phyloP scores from a whole-genome alignment of 1,140 invertebrate genomes.

The Cherax quadricarinatus region DNA sequence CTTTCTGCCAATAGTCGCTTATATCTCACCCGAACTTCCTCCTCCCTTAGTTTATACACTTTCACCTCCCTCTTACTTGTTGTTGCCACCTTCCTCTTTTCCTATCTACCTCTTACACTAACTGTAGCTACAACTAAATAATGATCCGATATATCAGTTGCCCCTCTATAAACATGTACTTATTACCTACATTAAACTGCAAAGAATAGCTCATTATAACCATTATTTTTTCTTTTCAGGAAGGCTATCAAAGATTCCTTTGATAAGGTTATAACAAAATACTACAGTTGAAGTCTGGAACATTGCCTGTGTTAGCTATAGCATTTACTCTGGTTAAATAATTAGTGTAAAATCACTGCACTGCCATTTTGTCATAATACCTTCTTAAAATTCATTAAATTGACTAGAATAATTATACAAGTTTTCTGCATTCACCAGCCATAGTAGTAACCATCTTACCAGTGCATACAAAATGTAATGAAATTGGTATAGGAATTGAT shows the following conservation, averaged over 20 bases:
- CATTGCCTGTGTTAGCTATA: background rate
- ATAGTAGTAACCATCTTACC: background rate
- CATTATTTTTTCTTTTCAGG: conserved; percentile 6
- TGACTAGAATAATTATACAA: background rate
- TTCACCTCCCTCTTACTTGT: too few species aligned
- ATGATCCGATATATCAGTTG: too few species aligned
- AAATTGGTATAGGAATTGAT: too few species aligned
- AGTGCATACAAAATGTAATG: background rate
- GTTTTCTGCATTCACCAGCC: background rate
- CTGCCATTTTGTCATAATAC: background rate
- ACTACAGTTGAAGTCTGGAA: conserved; percentile 37
- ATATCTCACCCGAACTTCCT: too few species aligned
- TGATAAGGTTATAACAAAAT: conserved; percentile 42
- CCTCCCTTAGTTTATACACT: too few species aligned
- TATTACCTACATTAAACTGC: too few species aligned
- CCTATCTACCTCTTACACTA: too few species aligned
- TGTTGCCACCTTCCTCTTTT: too few species aligned
- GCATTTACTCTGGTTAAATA: background rate
- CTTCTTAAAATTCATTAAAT: background rate
- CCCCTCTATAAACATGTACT: too few species aligned
- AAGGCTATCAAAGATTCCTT: conserved; percentile 59
- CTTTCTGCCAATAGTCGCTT: too few species aligned
- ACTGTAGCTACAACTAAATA: too few species aligned
- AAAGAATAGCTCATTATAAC: too few species aligned
- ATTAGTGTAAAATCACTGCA: background rate